Evolutionary conservation across 2,113 vertebrate species (phyloP), one percentile per base, ranked within the genome.

Genomic region (Larimichthys crocea): DNA sequence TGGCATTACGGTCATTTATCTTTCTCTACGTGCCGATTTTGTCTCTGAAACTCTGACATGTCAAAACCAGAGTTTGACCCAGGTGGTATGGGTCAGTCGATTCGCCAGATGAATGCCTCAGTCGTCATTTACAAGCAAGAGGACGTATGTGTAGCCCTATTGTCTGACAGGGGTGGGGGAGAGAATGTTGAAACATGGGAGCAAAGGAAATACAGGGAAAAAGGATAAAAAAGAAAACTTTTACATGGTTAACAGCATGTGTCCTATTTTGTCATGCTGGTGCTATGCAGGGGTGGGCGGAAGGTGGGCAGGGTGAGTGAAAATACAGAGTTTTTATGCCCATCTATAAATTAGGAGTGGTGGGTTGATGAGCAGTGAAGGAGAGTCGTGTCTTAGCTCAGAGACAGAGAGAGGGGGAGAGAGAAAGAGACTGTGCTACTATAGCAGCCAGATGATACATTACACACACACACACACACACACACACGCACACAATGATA

Each of bases 321-420:
- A 91, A 91, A 93, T 79, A 86, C 86, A 84, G 83, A 71, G 50
- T 83, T 94, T 94, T 94, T 92, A 94, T 95, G 93, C 82, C 90
- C 76, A 67, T 84, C 92, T 90, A 94, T 94, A 94, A 95, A 95
- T 93, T 94, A 92, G 91, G 77, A 82, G 75, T 3, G 70, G 73
- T 90, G 94, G 85, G 91, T 94, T 93, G 93, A 94, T 94, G 93
- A 94, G 86, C 92, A 94, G 93, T 92, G 93, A 93, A 94, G 93
- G 93, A 92, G 91, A 91, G 90, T 93, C 85, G 76, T 83, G 86
- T 91, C 89, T 90, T 66, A 71, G 89, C 79, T 80, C 49, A 46
- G 83, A 85, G 79, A 83, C 60, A 61, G 77, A 64, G 72, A 55
- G 56, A 68, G 79, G 65, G 70, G 24, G 64, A 65, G 73, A 59